Evolutionary conservation across 2,888 invertebrate species (phyloP), one percentile per base, ranked within the genome.

Genomic region (Nemotelus nigrinus): DNA sequence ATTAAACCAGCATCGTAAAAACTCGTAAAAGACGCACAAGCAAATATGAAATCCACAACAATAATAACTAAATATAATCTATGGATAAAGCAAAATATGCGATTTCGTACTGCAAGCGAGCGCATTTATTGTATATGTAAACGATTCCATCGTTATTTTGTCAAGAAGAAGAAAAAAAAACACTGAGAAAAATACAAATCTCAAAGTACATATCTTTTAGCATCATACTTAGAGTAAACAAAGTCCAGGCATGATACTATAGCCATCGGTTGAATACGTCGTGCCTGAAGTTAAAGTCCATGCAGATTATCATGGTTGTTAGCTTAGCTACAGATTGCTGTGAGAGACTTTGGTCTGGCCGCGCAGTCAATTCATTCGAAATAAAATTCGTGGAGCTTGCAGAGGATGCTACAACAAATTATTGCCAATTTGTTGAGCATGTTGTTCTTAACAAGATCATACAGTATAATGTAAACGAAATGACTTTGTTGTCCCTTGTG

Each of bases 381-480:
- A 48, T 47, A 57, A 57, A 25, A 57, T 25, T 57, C 25, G 25
- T 25, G 25, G 25, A 25, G 25, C 25, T 25, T 25, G 25, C 25
- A 25, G 25, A 25, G 57, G 57, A 57, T 57, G 57, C 57, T 57
- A n/a, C 5, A 67, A 67, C 67, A 48, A 67, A 67, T 67, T 67
- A 67, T 67, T 48, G 47, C 47, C 67, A 67, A 67, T 67, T 67
- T 67, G 67, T 67, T 48, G 44, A 50, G 50, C 67, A 67, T 67
- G 48, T 67, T 48, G 67, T 67, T 48, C 47, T 47, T 67, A 67
- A 67, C 67, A 67, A 67, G 67, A 47, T 67, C 67, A 47, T 67
- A 67, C 47, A 48, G 44, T 48, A 67, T 25, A 25, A 25, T 25
- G 25, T 25, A 25, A 25, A 25, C 48, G 4, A 39, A 50, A 67